Evolutionary conservation across 1,140 invertebrate genomes (phyloP).

Genomic region (Hyles euphorbiae): DNA sequence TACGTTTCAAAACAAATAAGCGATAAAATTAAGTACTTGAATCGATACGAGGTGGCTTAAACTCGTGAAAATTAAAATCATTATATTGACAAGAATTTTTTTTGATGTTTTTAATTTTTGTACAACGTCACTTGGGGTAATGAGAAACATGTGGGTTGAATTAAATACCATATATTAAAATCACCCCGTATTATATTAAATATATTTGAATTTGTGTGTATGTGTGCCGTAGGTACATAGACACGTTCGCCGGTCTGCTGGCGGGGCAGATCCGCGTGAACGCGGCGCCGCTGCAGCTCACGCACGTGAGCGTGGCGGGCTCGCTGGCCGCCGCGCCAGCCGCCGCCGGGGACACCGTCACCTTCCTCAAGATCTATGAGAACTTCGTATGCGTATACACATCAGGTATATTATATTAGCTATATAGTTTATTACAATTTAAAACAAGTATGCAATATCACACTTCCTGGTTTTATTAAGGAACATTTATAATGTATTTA

Average conservation of each 20-base stretch:
- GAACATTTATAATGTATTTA: no score
- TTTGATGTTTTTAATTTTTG: no score
- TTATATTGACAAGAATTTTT: no score
- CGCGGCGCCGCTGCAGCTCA: constrained; percentile 88
- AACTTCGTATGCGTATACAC: constrained; percentile 92
- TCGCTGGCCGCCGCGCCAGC: constrained; percentile 77
- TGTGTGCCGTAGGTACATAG: constrained; percentile 79
- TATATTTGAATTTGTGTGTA: not conserved
- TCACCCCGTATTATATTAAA: constrained; percentile 1
- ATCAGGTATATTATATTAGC: constrained; percentile 73
- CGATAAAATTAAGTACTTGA: no score
- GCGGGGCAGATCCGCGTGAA: constrained; percentile 92
- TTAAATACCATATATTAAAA: not conserved
- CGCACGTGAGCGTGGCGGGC: constrained; percentile 90
- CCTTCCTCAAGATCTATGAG: constrained; percentile 90
- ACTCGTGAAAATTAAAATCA: no score
- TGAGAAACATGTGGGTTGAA: no score
- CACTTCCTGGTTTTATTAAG: no score
- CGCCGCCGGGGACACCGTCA: constrained; percentile 81
- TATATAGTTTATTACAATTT: no score
- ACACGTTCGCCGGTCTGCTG: constrained; percentile 88
- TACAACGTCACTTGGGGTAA: no score
- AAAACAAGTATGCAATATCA: no score
- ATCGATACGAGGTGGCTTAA: no score
- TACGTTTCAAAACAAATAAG: no score